These are phyloP conservation scores for Oncorhynchus mykiss DNA, from an alignment of 2,113 vertebrate species.

Conservation along the genomic window DNA sequence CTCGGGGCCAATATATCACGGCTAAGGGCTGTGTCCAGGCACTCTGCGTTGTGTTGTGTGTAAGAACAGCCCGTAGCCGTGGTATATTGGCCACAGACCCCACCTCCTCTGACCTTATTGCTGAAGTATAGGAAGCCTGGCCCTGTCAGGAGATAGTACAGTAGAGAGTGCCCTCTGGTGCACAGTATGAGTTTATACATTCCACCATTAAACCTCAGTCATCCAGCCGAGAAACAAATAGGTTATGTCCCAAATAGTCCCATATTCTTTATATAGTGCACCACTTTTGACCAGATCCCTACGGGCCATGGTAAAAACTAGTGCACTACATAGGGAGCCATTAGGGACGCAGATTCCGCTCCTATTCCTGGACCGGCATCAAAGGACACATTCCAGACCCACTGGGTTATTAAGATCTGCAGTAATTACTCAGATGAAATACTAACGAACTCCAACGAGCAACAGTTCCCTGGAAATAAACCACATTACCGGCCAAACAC, in stretches of 20 bases:
- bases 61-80: too few relatives aligned
- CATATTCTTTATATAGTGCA: too few relatives aligned
- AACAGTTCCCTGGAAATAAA: not conserved
- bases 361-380: slow-evolving; percentile 35
- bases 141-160: not conserved
- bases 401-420: slow-evolving; percentile 25
- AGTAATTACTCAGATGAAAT: slow-evolving; percentile 19
- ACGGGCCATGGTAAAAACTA: too few relatives aligned
- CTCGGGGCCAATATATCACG: too few relatives aligned
- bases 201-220: not conserved
- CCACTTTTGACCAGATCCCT: too few relatives aligned
- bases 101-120: too few relatives aligned
- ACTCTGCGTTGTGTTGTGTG: too few relatives aligned
- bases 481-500: not conserved
- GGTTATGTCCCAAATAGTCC: not conserved
- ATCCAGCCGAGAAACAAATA: not conserved
- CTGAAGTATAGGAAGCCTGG: too few relatives aligned
- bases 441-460: slow-evolving; percentile 18
- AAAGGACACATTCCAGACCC: slow-evolving; percentile 8
- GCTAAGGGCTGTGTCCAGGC: too few relatives aligned
- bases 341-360: not conserved
- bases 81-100: too few relatives aligned
- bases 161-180: slow-evolving; percentile 69
- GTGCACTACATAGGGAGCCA: too few relatives aligned
- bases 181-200: slow-evolving; percentile 13